Percentiles rank a stretch among this genome's conserved stretches.
These are phyloP conservation scores for Danio choprae DNA, from an alignment of 2,797 vertebrate genomes.

Conservation along the genomic window DNA sequence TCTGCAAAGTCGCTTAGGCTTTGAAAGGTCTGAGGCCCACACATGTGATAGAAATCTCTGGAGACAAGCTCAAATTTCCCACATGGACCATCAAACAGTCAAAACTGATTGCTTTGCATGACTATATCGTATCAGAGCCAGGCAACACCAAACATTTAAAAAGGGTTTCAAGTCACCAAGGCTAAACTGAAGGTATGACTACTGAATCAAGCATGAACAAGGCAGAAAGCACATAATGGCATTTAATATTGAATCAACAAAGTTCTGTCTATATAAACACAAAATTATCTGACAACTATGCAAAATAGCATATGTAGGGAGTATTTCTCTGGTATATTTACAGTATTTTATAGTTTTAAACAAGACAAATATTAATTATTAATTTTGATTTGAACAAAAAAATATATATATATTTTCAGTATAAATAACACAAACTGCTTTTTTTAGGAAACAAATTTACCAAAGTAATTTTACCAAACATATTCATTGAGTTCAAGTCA, in stretches of 20 bases:
- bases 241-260: neutral
- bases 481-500: neutral
- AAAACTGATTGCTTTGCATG: constrained; percentile 63
- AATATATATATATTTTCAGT: neutral
- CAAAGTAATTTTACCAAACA: too few relatives aligned
- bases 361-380: neutral
- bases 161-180: neutral
- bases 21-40: constrained; percentile 61
- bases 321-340: neutral
- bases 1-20: constrained; percentile 75
- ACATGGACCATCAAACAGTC: constrained; percentile 65
- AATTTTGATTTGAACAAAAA: neutral
- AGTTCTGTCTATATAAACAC: neutral
- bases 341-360: constrained; percentile 3
- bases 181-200: neutral
- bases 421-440: neutral
- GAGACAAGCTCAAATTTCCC: constrained; percentile 71
- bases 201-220: neutral
- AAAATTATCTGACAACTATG: neutral
- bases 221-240: neutral
- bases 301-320: neutral
- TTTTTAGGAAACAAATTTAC: neutral
- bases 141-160: constrained; percentile 42
- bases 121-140: constrained; percentile 56
- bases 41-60: constrained; percentile 68